Base-by-base conservation (phyloP, 2,888 invertebrate genomes). In the Rhodophaea formosa region DNA sequence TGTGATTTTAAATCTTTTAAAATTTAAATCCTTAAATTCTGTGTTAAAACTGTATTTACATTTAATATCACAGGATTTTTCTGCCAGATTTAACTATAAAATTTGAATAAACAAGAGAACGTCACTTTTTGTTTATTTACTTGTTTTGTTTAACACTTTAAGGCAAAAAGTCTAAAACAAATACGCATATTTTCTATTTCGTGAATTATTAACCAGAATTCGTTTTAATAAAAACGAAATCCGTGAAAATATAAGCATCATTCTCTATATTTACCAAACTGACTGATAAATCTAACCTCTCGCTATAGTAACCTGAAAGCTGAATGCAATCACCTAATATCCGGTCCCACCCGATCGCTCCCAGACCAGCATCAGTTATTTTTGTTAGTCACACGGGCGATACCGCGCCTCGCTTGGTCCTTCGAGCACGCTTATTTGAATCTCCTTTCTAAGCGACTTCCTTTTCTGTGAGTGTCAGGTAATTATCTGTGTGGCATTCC, bases 401-500 rank as follows among this genome's bases (percentile, higher is more conserved):
- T 51, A 14, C 51, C 67, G 68, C 80, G 82, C 79, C 75, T 75
- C 74, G 72, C 74, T 82, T 78, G 81, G 83, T 83, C 84, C 83
- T 84, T 82, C 84, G 75, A 79, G 79, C 72, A 85, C 89, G 88
- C 82, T 86, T 88, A 90, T 90, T 89, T 89, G 88, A 89, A 89
- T 89, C 87, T 81, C 77, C 79, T 84, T 84, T 84, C 86, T 82
- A 80, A 84, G 83, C 79, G 86, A 85, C 83, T 88, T 88, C 89
- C 88, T 91, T 87, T 87, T 84, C 90, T 91, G 91, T 90, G 90
- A 90, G 90, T 91, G 91, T 91, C 91, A 91, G 90, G 88, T 91
- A 91, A 91, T 91, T 91, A 91, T 91, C 90, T 90, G 86, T 89
- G 90, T 88, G 90, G 90, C 89, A 88, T 90, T 89, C 88, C 91